phyloP scores from a whole-genome alignment of 2,797 vertebrate species.

The Spatula clypeata region DNA sequence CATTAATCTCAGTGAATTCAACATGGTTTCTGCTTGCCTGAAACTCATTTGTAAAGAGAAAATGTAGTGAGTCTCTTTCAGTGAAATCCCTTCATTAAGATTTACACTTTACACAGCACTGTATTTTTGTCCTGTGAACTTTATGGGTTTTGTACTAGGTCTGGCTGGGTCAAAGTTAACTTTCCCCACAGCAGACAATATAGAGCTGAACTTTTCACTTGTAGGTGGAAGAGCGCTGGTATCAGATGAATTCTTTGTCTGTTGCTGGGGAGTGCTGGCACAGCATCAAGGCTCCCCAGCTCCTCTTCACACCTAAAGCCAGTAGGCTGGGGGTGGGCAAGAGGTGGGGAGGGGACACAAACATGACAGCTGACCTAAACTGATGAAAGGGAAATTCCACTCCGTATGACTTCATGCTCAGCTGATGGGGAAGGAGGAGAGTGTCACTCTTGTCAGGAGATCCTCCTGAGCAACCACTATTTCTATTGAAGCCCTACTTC shows the following conservation, averaged over 20 bases:
- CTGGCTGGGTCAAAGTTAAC: not conserved
- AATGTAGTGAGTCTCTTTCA: not conserved
- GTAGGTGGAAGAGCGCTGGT: too few species aligned
- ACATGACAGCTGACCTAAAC: not conserved
- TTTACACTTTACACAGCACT: not conserved
- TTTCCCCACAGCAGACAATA: not conserved
- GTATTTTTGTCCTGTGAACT: not conserved
- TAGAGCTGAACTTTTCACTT: too few species aligned
- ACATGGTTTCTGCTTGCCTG: not conserved
- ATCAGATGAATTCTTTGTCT: too few species aligned
- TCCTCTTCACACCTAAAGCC: not conserved
- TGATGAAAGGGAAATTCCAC: not conserved
- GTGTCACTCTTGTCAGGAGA: too few species aligned
- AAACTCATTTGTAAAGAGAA: not conserved
- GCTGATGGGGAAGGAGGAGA: too few species aligned
- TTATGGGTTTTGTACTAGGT: not conserved
- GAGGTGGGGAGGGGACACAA: not conserved
- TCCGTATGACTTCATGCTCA: not conserved
- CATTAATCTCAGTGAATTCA: not conserved
- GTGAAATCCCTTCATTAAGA: not conserved
- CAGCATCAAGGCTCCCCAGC: too few species aligned
- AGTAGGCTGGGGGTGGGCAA: not conserved
- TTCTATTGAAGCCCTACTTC: not conserved
- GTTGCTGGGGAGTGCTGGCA: too few species aligned
- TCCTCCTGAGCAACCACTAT: too few species aligned